These are phyloP conservation scores for Pocillopora verrucosa DNA, from an alignment of 64 coral and sea anemone genomes.

Conservation along the genomic window DNA sequence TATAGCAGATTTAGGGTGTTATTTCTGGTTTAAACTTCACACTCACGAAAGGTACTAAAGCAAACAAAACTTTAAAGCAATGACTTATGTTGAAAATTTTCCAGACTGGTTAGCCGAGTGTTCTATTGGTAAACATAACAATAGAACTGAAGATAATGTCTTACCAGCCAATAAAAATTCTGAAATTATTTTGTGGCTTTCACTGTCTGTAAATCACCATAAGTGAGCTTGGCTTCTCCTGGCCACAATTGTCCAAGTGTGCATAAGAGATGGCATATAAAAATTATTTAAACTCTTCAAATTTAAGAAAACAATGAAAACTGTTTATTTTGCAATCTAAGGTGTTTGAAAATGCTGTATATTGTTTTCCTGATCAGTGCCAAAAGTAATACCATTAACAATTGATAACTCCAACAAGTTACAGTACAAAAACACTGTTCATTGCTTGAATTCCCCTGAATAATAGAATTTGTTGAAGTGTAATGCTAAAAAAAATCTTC, in stretches of 20 bases:
- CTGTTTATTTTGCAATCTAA: background rate
- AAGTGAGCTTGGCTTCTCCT: too few species aligned
- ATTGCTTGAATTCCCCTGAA: background rate
- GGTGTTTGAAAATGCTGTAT: background rate
- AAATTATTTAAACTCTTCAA: background rate
- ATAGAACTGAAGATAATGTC: too few species aligned
- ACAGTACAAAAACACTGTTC: background rate
- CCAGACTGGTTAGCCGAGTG: too few species aligned
- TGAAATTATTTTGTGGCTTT: too few species aligned
- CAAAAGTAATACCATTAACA: slow-evolving; percentile 17
- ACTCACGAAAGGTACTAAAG: too few species aligned
- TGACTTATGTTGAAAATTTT: too few species aligned
- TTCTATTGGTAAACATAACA: too few species aligned
- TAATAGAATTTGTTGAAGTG: background rate
- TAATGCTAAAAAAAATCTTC: background rate
- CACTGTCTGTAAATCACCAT: too few species aligned
- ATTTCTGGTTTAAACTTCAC: too few species aligned
- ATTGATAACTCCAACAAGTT: slow-evolving; percentile 16
- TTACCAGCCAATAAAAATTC: too few species aligned
- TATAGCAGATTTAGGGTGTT: too few species aligned
- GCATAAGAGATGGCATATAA: background rate
- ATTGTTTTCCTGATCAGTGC: background rate
- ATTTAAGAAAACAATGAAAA: background rate
- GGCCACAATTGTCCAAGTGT: background rate
- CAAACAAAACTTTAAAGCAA: too few species aligned